Conservation (phyloP, 2,888 invertebrate genomes). For the Sepioteuthis lessoniana region DNA sequence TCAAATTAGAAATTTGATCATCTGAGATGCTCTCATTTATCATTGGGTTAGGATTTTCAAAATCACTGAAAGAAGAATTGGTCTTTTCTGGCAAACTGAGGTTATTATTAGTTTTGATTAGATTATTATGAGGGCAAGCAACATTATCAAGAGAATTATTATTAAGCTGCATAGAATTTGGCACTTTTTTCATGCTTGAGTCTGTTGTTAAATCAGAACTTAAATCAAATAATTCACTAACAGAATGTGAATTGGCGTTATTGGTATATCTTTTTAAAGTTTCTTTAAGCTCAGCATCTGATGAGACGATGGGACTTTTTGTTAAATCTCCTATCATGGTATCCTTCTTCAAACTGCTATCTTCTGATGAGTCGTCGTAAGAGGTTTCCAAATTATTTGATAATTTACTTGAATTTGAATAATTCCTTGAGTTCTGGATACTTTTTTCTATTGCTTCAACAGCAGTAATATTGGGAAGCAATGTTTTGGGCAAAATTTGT, state of each 20-base stretch:
- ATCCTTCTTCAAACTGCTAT: not conserved
- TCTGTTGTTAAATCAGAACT: not conserved
- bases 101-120: not conserved
- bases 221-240: too few species aligned
- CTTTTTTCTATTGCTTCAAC: too few species aligned
- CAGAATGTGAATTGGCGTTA: not conserved
- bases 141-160: not conserved
- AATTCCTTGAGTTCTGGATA: too few species aligned
- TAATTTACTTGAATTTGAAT: too few species aligned
- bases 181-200: not conserved
- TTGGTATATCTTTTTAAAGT: not conserved
- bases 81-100: not conserved
- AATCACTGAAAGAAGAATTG: not conserved
- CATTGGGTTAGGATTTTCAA: not conserved
- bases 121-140: not conserved
- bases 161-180: not conserved
- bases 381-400: too few species aligned
- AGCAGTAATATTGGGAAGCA: too few species aligned
- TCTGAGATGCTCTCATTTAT: not conserved
- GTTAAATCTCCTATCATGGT: too few species aligned
- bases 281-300: not conserved
- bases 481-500: not conserved
- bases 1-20: not conserved
- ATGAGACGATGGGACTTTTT: not conserved
- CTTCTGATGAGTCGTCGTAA: too few species aligned